Percentiles rank a stretch among this genome's conserved stretches.
Evolutionary conservation across 37 sponge, comb jelly and placozoan species (phyloP).

Genomic region (Ephydatia muelleri): DNA sequence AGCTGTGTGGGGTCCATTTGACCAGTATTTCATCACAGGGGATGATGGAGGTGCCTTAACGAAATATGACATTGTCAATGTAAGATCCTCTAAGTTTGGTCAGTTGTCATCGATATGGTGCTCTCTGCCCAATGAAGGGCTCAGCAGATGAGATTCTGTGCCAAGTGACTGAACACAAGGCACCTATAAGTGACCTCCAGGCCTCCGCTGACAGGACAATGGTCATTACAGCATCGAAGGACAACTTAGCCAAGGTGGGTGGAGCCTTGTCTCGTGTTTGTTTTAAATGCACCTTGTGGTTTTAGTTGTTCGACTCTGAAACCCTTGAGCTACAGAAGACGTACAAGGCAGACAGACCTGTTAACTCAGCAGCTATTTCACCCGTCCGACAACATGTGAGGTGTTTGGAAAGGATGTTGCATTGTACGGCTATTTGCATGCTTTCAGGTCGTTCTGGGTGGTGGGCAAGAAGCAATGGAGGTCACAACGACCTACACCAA

Average conservation of each 20-base stretch:
- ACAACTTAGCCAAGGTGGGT: slow-evolving; percentile 84
- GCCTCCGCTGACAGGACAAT: slow-evolving; percentile 71
- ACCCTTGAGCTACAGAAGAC: slow-evolving; percentile 81
- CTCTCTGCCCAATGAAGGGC: neutral
- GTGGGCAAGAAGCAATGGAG: slow-evolving; percentile 98
- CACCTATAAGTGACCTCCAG: slow-evolving; percentile 70
- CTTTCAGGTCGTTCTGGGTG: slow-evolving; percentile 88
- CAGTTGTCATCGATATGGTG: neutral
- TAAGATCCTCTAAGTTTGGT: neutral
- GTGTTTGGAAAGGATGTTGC: neutral
- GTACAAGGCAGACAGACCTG: slow-evolving; percentile 93
- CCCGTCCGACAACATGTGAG: slow-evolving; percentile 90
- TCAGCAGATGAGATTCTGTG: slow-evolving; percentile 17
- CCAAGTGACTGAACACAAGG: slow-evolving; percentile 42
- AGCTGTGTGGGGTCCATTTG: slow-evolving; percentile 92
- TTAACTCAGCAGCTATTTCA: slow-evolving; percentile 96
- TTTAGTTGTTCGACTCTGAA: slow-evolving; percentile 85
- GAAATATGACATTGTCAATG: slow-evolving; percentile 60
- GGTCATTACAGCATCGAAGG: slow-evolving; percentile 92
- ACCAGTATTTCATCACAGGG: slow-evolving; percentile 86
- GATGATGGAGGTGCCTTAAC: slow-evolving; percentile 85
- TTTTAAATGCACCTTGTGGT: neutral
- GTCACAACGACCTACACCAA: slow-evolving; percentile 93
- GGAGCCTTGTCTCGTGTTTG: neutral
- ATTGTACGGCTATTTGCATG: neutral